Conservation (phyloP, 2,113 vertebrate species). For the Galemys pyrenaicus region DNA sequence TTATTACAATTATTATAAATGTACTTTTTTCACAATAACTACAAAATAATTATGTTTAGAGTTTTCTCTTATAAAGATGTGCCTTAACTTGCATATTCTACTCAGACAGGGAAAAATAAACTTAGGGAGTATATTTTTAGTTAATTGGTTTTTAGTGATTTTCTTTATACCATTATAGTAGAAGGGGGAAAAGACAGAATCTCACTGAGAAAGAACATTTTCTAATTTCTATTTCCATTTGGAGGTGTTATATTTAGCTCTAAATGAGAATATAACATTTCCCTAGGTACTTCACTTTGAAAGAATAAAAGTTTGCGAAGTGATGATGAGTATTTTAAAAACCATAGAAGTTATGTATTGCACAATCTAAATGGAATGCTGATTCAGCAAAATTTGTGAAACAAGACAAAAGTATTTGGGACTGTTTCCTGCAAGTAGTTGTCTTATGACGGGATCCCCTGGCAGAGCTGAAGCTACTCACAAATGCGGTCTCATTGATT, state of each 20-base stretch:
- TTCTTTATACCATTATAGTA: not conserved
- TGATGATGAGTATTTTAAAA: constrained; percentile 12
- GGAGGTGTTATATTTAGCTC: not conserved
- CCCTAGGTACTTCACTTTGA: constrained; percentile 32
- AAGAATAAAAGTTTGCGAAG: constrained; percentile 40
- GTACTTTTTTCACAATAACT: constrained; percentile 23
- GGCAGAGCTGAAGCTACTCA: not conserved
- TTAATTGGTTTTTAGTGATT: constrained; percentile 5
- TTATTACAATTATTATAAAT: not conserved
- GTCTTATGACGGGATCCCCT: not conserved
- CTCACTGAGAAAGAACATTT: not conserved
- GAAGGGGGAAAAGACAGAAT: not conserved
- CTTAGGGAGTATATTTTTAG: not conserved
- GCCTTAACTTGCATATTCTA: constrained; percentile 30
- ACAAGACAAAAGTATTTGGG: not conserved
- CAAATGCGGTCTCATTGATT: not conserved
- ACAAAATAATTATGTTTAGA: constrained; percentile 14
- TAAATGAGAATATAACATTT: constrained; percentile 5
- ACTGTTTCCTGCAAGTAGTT: not conserved
- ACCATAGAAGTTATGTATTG: constrained; percentile 22
- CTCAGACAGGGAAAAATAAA: constrained; percentile 26
- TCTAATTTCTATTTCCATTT: constrained; percentile 45
- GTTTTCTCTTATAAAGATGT: constrained; percentile 13
- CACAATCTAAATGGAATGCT: constrained; percentile 44
- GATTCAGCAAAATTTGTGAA: not conserved